Evolutionary conservation across 2,113 vertebrate genomes (phyloP), one percentile per base, ranked within the genome.

Genomic region (Brienomyrus brachyistius): DNA sequence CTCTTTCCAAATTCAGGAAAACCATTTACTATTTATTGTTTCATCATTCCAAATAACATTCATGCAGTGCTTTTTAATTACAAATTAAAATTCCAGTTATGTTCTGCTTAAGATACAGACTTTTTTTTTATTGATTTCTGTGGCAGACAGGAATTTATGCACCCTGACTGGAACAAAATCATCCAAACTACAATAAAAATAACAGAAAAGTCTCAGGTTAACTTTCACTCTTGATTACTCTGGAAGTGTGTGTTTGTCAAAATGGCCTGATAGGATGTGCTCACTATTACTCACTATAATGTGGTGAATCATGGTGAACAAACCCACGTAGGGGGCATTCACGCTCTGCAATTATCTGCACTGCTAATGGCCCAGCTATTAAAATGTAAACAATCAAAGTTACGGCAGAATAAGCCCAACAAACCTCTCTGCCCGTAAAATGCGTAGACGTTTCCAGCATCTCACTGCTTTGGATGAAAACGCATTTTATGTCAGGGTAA

Each of bases 281-380:
- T 70, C 62, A 31, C 9, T 11, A 66, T 66, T 66, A n/a, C 6
- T 45, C n/a, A 66, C 47, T n/a, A 54, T 47, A 10, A 15, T n/a
- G 43, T 31, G 51, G n/a, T 62, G 11, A 66, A 56, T 13, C 27
- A 70, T 54, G 17, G 43, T 15, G n/a, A 85, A 23, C 31, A 62
- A 59, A 47, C 74, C 80, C 80, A 62, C 19, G 62, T 43, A 7
- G 52, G 27, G 11, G 66, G n/a, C 50, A 84, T 86, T 89, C 35
- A 62, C 43, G 5, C 54, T n/a, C 52, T 66, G 77, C 40, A 40
- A 86, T 13, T 50, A 86, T 23, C 43, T 89, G 52, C 51, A 31
- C 59, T 70, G 82, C 52, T 86, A 86, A 74, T 90, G 59, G n/a
- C 45, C 66, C 70, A 47, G 83, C 86, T 56, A 87, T 90, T 90